phyloP scores from a whole-genome alignment of 2,797 vertebrate genomes.

The Crax fasciolata region DNA sequence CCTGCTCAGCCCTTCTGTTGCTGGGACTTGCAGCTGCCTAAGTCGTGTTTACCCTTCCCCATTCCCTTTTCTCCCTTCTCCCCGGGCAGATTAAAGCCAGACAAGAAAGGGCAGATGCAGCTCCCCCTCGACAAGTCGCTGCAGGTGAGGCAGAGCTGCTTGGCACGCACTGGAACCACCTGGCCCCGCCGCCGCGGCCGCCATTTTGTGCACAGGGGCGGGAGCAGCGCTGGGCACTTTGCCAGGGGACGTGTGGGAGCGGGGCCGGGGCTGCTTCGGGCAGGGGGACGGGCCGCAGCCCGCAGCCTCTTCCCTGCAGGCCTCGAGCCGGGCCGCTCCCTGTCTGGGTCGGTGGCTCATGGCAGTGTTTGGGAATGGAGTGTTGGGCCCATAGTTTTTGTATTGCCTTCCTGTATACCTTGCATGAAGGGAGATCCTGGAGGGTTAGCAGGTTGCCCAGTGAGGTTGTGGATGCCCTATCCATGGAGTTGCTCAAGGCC shows the following conservation, averaged over 20 bases:
- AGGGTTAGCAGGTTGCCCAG: neutral
- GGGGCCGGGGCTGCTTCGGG: neutral
- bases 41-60: conserved; percentile 58
- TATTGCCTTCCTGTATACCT: neutral
- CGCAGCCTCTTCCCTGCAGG: conserved; percentile 23
- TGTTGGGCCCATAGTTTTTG: neutral
- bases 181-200: conserved; percentile 20
- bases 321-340: neutral
- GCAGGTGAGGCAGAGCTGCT: conserved; percentile 69
- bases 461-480: neutral
- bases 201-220: neutral
- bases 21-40: conserved; percentile 49
- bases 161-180: conserved; percentile 66
- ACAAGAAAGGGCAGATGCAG: conserved; percentile 61
- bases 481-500: neutral
- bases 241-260: conserved; percentile 23
- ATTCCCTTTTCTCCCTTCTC: conserved; percentile 33
- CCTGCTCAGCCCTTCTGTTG: conserved; percentile 34
- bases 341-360: neutral
- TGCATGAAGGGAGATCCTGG: neutral
- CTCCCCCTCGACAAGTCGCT: conserved; percentile 62
- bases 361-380: neutral
- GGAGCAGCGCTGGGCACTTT: neutral
- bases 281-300: neutral
- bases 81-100: conserved; percentile 46